These are phyloP conservation scores for Urocolius indicus DNA, from an alignment of 2,113 vertebrate species.

Conservation along the genomic window DNA sequence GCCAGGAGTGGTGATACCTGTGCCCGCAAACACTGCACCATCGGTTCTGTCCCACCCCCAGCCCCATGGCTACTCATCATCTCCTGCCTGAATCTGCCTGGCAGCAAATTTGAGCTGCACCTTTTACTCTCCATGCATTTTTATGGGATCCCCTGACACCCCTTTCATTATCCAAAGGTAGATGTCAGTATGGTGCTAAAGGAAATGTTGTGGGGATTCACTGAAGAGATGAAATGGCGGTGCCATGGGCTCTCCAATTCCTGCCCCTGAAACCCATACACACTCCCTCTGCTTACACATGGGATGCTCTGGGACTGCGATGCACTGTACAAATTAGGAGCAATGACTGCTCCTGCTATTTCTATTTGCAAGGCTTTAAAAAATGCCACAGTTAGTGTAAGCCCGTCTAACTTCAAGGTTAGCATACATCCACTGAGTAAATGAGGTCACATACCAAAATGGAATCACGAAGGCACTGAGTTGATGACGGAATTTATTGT, in stretches of 20 bases:
- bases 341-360: accelerated
- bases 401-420: background rate
- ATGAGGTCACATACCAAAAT: background rate
- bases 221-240: accelerated
- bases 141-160: accelerated
- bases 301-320: background rate
- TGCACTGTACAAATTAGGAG: background rate
- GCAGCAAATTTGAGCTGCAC: background rate
- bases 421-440: background rate
- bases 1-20: accelerated
- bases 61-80: background rate
- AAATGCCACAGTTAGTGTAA: background rate
- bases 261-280: background rate
- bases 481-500: background rate
- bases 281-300: accelerated
- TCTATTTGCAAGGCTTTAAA: background rate
- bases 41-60: background rate
- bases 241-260: background rate
- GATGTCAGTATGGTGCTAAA: accelerated
- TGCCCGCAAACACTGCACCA: background rate
- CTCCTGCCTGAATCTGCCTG: accelerated
- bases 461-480: background rate
- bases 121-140: background rate
- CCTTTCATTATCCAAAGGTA: background rate
- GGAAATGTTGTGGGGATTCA: background rate